Base-by-base conservation (phyloP, 2,888 invertebrate genomes). In the Eupithecia dodoneata region DNA sequence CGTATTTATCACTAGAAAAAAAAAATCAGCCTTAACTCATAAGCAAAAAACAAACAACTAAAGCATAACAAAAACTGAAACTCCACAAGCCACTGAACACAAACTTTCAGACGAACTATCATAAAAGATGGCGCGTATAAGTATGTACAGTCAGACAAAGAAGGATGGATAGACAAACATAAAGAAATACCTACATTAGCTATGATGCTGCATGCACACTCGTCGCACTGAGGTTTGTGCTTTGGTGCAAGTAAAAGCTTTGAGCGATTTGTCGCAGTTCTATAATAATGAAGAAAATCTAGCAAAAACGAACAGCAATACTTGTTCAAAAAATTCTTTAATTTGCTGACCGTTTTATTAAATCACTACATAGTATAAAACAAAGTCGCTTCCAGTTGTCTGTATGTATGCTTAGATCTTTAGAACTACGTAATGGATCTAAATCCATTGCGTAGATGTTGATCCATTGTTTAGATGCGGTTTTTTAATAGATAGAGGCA, bases 111-210 rank as follows among this genome's bases (percentile, higher is more conserved):
- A 63, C 63, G 12, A 63, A 63, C 63, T 63, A 30, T 30, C 63
- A 30, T 63, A 63, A 63, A 55, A 63, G 63, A 63, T 63, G 30
- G 10, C 9, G 18, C n/a, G 55, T 18, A 59, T 18, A 59, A 18
- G n/a, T 63, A 30, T 63, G 30, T 30, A 63, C 63, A 63, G 63
- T 63, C 63, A 63, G 63, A 63, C 63, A 74, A 70, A 69, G 30
- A 69, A 66, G 44, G 73, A 65, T 69, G 81, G 80, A 84, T 83
- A 84, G 83, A 85, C 84, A 84, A 85, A 85, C 81, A 86, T 83
- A 83, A 85, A 86, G 84, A 87, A 87, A 89, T 87, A 90, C n/a
- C n/a, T n/a, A n/a, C 88, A 89, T 89, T 89, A 90, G 86, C 87
- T 85, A 80, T 85, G 82, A 84, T 84, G 79, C 88, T 90, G 90